A percentile compares a stretch with the other conserved stretches of the same genome.
Conservation (phyloP, 1,140 invertebrate species). For the Aethina tumida region DNA sequence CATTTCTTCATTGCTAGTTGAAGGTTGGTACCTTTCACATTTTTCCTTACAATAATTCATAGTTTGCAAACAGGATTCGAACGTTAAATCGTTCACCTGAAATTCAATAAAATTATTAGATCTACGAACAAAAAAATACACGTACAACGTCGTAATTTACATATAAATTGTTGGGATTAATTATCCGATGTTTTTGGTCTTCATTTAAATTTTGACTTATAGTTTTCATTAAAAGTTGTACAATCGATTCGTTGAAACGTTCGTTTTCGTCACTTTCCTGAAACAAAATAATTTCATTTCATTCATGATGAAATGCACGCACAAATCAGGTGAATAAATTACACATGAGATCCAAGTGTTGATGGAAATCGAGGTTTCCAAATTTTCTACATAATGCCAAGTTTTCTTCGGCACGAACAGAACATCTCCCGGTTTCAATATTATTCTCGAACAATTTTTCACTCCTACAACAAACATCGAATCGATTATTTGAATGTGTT, state of each 20-base stretch:
- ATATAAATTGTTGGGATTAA: constrained; percentile 30
- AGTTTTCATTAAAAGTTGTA: constrained; percentile 24
- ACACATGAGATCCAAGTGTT: constrained; percentile 82
- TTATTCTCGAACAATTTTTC: constrained; percentile 45
- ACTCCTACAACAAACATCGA: constrained; percentile 34
- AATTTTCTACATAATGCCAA: constrained; percentile 94
- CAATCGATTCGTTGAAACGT: constrained; percentile 27
- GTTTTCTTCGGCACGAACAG: constrained; percentile 81
- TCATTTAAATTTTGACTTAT: constrained; percentile 16
- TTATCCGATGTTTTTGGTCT: constrained; percentile 13
- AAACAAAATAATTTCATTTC: constrained; percentile 14
- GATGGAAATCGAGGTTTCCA: constrained; percentile 63
- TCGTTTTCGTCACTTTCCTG: constrained; percentile 27
- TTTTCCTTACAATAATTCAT: no score
- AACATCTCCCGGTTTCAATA: constrained; percentile 73
- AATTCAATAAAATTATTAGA: no score
- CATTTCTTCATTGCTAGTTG: no score
- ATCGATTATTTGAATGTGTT: background rate
- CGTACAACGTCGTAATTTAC: no score
- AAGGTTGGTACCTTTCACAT: no score
- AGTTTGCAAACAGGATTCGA: no score
- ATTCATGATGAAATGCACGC: constrained; percentile 2
- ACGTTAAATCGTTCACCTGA: no score
- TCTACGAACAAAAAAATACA: no score
- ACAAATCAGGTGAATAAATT: constrained; percentile 18